phyloP scores from a whole-genome alignment of 2,888 invertebrate genomes.

The Cancer borealis region DNA sequence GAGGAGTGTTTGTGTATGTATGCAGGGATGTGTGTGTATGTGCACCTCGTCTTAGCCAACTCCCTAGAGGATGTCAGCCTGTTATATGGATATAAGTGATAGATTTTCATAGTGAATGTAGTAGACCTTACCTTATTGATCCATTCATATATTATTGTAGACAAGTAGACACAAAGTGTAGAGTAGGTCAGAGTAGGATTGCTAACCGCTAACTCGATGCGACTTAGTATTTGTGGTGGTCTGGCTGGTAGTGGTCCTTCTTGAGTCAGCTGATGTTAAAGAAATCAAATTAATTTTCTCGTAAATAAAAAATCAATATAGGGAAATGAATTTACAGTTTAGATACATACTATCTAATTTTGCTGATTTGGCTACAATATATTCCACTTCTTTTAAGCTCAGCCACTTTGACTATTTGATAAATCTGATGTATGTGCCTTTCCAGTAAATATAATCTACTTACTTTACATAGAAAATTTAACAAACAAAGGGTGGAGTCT shows the following conservation, averaged over 20 bases:
- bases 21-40: no score
- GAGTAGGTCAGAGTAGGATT: constrained; percentile 59
- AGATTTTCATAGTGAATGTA: background rate
- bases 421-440: no score
- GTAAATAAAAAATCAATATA: background rate
- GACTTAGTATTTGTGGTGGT: constrained; percentile 68
- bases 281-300: background rate
- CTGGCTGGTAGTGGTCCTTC: constrained; percentile 56
- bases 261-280: constrained; percentile 49
- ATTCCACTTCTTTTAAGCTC: no score
- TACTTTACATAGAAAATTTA: no score
- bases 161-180: constrained; percentile 54
- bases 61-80: background rate
- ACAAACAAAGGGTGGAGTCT: no score
- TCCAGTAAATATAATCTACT: no score
- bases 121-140: constrained; percentile 65
- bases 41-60: no score
- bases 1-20: no score
- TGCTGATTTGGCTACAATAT: no score
- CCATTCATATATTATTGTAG: constrained; percentile 71
- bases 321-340: background rate
- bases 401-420: no score
- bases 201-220: constrained; percentile 64
- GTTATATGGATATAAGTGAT: background rate
- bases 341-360: no score